Evolutionary conservation across 1,140 invertebrate genomes (phyloP).

Genomic region (Popillia japonica): DNA sequence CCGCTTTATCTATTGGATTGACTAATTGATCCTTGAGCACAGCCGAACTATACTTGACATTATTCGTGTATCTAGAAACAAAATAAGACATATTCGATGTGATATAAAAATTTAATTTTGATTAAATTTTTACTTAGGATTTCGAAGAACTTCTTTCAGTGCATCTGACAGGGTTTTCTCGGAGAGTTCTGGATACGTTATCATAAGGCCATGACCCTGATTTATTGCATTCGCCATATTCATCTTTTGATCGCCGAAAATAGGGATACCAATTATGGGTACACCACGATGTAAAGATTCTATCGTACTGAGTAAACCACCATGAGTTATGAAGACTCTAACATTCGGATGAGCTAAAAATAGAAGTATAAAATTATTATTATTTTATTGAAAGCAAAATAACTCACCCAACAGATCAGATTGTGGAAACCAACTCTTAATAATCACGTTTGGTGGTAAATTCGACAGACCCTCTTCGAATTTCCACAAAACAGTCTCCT

Average conservation of each 20-base stretch:
- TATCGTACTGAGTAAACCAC: neutral
- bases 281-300: constrained; percentile 19
- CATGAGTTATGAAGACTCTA: constrained; percentile 35
- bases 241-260: constrained; percentile 8
- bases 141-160: constrained; percentile 7
- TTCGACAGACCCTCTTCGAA: constrained; percentile 67
- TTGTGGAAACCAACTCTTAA: constrained; percentile 77
- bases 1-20: no score
- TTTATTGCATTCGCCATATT: constrained; percentile 4
- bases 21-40: no score
- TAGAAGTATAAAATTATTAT: neutral
- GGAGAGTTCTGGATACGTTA: neutral
- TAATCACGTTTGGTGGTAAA: constrained; percentile 62
- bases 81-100: no score
- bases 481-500: no score
- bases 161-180: neutral
- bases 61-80: no score
- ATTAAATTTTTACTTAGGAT: constrained; percentile 36
- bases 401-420: constrained; percentile 71
- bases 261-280: constrained; percentile 26
- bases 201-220: neutral
- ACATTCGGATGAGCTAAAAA: constrained; percentile 26
- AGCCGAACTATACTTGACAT: no score
- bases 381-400: neutral
- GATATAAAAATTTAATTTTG: no score